phyloP scores from a whole-genome alignment of 2,797 vertebrate genomes.

The Jordanella pulchra region DNA sequence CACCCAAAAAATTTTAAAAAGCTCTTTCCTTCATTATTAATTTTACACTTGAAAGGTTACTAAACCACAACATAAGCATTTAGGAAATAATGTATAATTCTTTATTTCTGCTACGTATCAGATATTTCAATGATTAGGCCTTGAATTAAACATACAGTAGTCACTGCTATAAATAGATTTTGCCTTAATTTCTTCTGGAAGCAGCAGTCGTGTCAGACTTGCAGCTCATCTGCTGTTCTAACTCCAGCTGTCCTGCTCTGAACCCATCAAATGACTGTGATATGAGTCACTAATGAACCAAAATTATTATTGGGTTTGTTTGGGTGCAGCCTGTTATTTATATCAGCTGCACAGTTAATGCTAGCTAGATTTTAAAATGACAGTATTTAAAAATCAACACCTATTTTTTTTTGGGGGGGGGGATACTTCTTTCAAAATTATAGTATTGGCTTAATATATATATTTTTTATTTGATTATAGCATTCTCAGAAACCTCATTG shows the following conservation, averaged over 20 bases:
- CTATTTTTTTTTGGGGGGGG: background rate
- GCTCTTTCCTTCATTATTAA: background rate
- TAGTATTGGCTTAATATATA: background rate
- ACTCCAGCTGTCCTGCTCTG: background rate
- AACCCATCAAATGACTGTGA: background rate
- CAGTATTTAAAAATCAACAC: background rate
- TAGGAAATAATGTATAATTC: background rate
- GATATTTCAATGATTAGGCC: background rate
- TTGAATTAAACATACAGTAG: background rate
- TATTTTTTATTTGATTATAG: background rate
- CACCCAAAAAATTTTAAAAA: background rate
- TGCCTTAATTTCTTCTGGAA: background rate
- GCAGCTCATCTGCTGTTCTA: background rate
- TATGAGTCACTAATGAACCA: too few species aligned
- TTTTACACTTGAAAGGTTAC: background rate
- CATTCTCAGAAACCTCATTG: too few species aligned
- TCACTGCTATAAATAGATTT: background rate
- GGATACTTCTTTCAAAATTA: background rate
- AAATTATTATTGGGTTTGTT: too few species aligned
- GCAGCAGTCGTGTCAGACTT: background rate
- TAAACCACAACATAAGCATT: background rate
- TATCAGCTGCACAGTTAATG: background rate
- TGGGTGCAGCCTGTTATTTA: too few species aligned
- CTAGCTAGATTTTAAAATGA: background rate
- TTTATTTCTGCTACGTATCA: background rate